phyloP scores from a whole-genome alignment of 2,888 invertebrate genomes.

The Limnephilus marmoratus region DNA sequence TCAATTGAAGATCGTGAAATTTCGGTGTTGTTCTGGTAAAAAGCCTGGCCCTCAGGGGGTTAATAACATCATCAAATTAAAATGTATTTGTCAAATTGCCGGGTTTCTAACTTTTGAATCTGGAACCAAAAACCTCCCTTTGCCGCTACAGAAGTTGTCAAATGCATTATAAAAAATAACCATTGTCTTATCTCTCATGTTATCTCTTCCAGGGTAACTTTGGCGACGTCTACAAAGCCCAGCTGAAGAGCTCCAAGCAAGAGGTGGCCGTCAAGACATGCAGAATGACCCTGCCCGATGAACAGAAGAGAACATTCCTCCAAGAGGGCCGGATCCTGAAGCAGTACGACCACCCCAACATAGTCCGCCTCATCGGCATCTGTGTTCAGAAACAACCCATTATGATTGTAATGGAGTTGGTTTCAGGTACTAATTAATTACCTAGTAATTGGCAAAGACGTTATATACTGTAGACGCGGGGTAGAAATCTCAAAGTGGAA shows the following conservation, averaged over 20 bases:
- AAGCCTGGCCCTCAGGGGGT: no score
- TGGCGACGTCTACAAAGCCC: constrained; percentile 97
- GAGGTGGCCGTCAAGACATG: constrained; percentile 98
- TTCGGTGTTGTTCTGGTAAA: no score
- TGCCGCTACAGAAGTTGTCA: no score
- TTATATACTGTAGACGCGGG: no score
- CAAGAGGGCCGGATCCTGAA: constrained; percentile 97
- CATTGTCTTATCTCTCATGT: background rate
- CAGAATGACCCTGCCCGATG: constrained; percentile 94
- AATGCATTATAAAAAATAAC: no score
- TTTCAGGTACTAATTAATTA: constrained; percentile 80
- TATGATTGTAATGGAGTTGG: constrained; percentile 99
- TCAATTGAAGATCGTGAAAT: no score
- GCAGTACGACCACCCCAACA: constrained; percentile 97
- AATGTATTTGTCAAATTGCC: background rate
- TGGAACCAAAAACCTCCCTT: no score
- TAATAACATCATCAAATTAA: background rate
- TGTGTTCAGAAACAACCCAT: constrained; percentile 99
- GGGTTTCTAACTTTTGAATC: background rate
- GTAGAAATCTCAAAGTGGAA: no score
- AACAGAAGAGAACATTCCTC: constrained; percentile 94
- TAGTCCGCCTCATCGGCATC: constrained; percentile 96
- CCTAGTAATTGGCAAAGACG: no score
- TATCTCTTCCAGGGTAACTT: constrained; percentile 89
- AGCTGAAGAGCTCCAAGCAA: constrained; percentile 87